Percentiles rank a stretch among this genome's conserved stretches.
phyloP scores from a whole-genome alignment of 2,113 vertebrate genomes.

The Gallinago undulata region DNA sequence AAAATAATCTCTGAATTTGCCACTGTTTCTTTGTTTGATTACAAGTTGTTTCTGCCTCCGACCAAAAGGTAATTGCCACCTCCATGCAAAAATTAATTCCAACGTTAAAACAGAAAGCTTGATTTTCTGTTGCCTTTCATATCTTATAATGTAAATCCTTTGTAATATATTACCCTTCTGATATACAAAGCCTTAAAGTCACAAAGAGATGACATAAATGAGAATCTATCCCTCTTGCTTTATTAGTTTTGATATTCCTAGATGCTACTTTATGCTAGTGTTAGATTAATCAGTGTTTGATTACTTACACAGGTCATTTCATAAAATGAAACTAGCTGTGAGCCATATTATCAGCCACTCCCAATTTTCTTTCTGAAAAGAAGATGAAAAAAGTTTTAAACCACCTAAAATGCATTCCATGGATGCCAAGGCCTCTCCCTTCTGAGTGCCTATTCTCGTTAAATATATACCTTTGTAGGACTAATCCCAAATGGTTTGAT shows the following conservation, averaged over 20 bases:
- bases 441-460: constrained; percentile 50
- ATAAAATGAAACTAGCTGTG: constrained; percentile 32
- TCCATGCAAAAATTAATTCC: neutral
- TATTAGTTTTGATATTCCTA: constrained; percentile 23
- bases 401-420: constrained; percentile 31
- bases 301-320: constrained; percentile 52
- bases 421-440: constrained; percentile 33
- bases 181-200: neutral
- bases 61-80: neutral
- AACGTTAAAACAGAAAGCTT: neutral
- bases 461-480: constrained; percentile 66
- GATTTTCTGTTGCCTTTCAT: neutral
- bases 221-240: neutral
- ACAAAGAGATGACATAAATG: neutral
- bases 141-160: neutral
- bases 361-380: constrained; percentile 42
- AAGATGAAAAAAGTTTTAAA: constrained; percentile 24
- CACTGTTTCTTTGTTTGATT: neutral
- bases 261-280: neutral
- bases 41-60: neutral
- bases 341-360: constrained; percentile 30
- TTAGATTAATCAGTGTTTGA: neutral
- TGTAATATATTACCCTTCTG: neutral
- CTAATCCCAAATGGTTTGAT: constrained; percentile 70
- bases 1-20: neutral